phyloP scores from a whole-genome alignment of 2,888 invertebrate species.

The Thera obeliscata region DNA sequence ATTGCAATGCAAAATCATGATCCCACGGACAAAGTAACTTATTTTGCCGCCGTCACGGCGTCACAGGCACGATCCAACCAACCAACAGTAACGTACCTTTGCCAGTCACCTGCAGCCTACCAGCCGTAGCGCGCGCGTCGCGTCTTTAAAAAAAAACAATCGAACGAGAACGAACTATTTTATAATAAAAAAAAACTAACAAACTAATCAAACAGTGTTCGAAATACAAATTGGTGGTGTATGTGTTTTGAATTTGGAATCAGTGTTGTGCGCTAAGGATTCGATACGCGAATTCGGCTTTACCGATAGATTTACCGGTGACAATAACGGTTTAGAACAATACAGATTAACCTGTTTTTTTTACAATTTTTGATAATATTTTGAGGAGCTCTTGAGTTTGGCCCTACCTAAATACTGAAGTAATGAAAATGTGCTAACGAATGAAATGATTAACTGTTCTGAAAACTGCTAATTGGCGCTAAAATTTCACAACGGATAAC shows the following conservation, averaged over 20 bases:
- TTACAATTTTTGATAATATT: constrained; percentile 38
- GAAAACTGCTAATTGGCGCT: constrained; percentile 35
- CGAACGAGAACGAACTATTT: constrained; percentile 50
- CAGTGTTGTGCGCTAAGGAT: constrained; percentile 64
- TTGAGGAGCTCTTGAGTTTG: constrained; percentile 4
- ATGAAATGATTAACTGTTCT: constrained; percentile 32
- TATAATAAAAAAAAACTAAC: constrained; percentile 49
- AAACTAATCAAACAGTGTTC: constrained; percentile 55
- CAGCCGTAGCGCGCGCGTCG: constrained; percentile 71
- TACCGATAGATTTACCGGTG: constrained; percentile 62
- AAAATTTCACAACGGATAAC: constrained; percentile 35
- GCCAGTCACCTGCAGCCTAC: constrained; percentile 80
- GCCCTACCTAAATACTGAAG: constrained; percentile 1
- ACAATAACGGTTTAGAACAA: constrained; percentile 59
- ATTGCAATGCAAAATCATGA: constrained; percentile 36
- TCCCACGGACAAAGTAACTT: constrained; percentile 65
- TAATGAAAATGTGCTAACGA: constrained; percentile 42
- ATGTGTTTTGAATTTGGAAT: constrained; percentile 52
- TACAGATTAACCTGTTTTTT: constrained; percentile 29
- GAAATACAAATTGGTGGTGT: constrained; percentile 60
- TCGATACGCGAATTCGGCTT: constrained; percentile 63
- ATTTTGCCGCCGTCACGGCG: constrained; percentile 68
- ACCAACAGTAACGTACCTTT: constrained; percentile 32
- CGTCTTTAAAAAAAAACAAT: constrained; percentile 51
- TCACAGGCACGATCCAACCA: constrained; percentile 33